Conservation (phyloP, 2,888 invertebrate species). For the Latrodectus hesperus region DNA sequence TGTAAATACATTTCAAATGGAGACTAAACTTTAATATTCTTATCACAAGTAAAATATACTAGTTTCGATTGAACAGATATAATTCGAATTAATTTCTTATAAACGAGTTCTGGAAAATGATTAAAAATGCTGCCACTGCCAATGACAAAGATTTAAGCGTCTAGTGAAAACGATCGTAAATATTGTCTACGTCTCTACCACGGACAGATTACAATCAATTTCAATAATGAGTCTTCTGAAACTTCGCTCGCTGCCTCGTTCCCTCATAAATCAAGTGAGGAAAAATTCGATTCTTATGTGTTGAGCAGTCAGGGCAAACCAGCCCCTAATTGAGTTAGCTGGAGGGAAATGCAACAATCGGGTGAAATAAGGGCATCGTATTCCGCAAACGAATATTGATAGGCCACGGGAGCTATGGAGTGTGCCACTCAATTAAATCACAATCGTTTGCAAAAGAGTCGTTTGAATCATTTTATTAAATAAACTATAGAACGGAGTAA, state of each 20-base stretch:
- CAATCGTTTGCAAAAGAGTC: not conserved
- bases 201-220: not conserved
- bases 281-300: not conserved
- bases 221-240: not conserved
- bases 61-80: too few species aligned
- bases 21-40: too few species aligned
- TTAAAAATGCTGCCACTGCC: too few species aligned
- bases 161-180: too few species aligned
- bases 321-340: constrained; percentile 37
- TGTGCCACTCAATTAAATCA: constrained; percentile 56
- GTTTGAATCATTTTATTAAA: constrained; percentile 27
- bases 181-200: too few species aligned
- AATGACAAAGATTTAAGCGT: too few species aligned
- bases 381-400: constrained; percentile 45
- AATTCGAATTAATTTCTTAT: too few species aligned
- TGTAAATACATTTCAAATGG: too few species aligned
- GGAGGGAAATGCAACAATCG: constrained; percentile 24
- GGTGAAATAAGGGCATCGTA: not conserved
- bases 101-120: too few species aligned
- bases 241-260: not conserved
- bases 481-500: not conserved
- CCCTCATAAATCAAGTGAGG: not conserved
- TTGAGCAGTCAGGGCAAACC: constrained; percentile 4
- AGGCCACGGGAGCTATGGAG: constrained; percentile 15
- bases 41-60: too few species aligned